Base-by-base conservation (phyloP, 2,888 invertebrate species). In the Papilio gigon region DNA sequence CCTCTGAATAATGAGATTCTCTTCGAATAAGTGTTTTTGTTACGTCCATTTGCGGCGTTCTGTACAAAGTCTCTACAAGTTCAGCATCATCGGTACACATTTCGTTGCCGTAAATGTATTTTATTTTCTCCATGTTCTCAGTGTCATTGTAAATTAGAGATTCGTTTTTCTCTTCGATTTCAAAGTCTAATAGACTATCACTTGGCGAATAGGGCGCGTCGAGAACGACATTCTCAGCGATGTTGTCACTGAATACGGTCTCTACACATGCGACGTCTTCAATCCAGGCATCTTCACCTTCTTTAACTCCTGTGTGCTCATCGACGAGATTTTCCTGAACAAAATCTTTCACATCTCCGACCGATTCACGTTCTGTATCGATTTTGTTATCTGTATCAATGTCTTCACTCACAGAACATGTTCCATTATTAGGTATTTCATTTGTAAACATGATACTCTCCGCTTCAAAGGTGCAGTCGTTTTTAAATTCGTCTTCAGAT, bases 181-280 rank as follows among this genome's bases (percentile, higher is more conserved):
- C 78, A 68, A 74, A 73, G 68, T 82, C 80, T 27, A 75, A 72
- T 44, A 74, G 71, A 71, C 82, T 74, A 47, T 74, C 74, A 75
- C 80, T 83, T 50, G 85, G 84, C 40, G 85, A 84, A 25, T 78
- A 74, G 42, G 80, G 77, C 9, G 76, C 78, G 75, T 83, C 83
- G 62, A 86, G 84, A 70, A 82, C 80, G 67, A 86, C 81, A 72
- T 90, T 85, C 79, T 89, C 90, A 37, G 83, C 85, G 44, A 89
- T 80, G 67, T 92, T 88, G 58, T 92, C 92, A 72, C 85, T 89
- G 30, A 89, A 85, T 68, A 92, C 87, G 27, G 91, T 92, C 80
- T 92, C 92, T 47, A 90, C 82, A 76, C 89, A 91, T 42, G 84
- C 91, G 17, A 92, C 84, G 73, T 91, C 88, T 66, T 90, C 89